Evolutionary conservation across 2,888 invertebrate species (phyloP).

Genomic region (Gymnosoma rotundatum): DNA sequence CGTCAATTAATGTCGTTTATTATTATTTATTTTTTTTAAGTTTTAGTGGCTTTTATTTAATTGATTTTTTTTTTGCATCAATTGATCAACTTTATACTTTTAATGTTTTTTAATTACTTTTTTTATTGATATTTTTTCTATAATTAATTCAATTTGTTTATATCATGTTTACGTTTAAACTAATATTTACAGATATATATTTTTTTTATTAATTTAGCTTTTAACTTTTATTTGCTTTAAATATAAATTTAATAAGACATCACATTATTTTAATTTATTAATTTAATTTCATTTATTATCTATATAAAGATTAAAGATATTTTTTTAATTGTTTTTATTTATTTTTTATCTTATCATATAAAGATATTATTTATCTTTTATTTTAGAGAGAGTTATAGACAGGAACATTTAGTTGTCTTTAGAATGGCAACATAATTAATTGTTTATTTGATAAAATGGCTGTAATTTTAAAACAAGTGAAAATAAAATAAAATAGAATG

Average conservation of each 20-base stretch:
- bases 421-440: conserved; percentile 60
- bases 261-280: conserved; percentile 58
- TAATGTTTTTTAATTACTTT: conserved; percentile 19
- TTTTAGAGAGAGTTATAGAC: conserved; percentile 52
- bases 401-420: conserved; percentile 69
- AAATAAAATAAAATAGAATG: not conserved
- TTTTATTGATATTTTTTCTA: conserved; percentile 16
- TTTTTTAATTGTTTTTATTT: not conserved
- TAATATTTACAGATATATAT: conserved; percentile 60
- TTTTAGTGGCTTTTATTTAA: conserved; percentile 4
- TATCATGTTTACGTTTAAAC: conserved; percentile 36
- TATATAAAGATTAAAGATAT: conserved; percentile 3
- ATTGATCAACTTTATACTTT: conserved; percentile 29
- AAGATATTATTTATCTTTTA: not conserved
- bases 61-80: conserved; percentile 24
- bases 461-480: conserved; percentile 23
- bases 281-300: conserved; percentile 28
- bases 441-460: conserved; percentile 8
- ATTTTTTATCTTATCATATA: conserved; percentile 8
- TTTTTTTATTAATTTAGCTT: conserved; percentile 10
- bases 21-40: not conserved
- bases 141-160: conserved; percentile 14
- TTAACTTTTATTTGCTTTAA: conserved; percentile 42
- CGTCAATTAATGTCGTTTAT: conserved; percentile 22
- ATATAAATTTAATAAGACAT: conserved; percentile 65